phyloP scores from a whole-genome alignment of 2,113 vertebrate genomes.

The Paracanthobrama guichenoti region DNA sequence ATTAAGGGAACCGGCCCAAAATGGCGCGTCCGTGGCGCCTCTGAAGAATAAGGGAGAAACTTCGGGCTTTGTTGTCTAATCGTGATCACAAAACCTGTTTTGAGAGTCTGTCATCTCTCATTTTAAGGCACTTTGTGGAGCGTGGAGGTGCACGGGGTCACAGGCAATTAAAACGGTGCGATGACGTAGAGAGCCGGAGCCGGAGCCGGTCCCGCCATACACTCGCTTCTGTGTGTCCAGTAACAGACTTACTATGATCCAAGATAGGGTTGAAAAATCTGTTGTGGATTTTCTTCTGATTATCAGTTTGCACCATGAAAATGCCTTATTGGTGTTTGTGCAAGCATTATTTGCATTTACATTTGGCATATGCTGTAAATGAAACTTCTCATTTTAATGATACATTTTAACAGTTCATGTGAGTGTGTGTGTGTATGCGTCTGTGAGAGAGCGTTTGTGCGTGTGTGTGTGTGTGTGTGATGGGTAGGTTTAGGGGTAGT shows the following conservation, averaged over 20 bases:
- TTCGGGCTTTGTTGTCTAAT: conserved; percentile 90
- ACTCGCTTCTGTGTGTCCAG: not conserved
- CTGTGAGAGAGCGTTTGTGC: conserved; percentile 65
- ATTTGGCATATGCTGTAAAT: not conserved
- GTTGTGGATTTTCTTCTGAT: not conserved
- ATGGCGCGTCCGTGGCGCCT: conserved; percentile 90
- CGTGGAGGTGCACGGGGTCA: conserved; percentile 84
- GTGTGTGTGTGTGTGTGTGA: not conserved
- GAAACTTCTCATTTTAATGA: too few relatives aligned
- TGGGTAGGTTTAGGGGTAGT: too few relatives aligned
- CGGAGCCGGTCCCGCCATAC: not conserved
- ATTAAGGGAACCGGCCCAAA: conserved; percentile 92
- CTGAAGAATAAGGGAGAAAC: conserved; percentile 84
- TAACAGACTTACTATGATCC: not conserved
- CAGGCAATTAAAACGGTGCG: conserved; percentile 90
- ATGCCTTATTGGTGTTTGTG: not conserved
- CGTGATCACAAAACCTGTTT: conserved; percentile 88
- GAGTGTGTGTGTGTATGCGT: not conserved
- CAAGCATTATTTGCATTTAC: not conserved
- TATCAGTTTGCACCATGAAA: not conserved
- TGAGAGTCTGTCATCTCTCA: conserved; percentile 87
- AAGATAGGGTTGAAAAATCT: not conserved
- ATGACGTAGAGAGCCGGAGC: too few relatives aligned
- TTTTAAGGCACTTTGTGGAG: conserved; percentile 87
- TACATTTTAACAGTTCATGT: not conserved